Evolutionary conservation across 2,113 vertebrate genomes (phyloP), one percentile per base, ranked within the genome.

Genomic region (Australoheros scitulus): DNA sequence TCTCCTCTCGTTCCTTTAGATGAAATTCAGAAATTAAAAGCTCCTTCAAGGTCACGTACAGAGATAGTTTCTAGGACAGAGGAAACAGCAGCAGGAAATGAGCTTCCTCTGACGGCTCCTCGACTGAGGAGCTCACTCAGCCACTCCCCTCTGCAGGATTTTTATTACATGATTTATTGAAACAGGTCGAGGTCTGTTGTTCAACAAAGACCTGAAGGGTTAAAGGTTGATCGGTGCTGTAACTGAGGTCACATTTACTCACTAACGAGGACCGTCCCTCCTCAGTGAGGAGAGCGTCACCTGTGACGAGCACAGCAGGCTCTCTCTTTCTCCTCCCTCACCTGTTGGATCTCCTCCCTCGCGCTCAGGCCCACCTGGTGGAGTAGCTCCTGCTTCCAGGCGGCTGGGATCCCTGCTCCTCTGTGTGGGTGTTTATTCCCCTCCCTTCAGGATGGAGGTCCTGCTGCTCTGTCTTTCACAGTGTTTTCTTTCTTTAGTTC

Each of bases 1-100:
- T 29, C 41, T 50, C 24, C 65, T 50, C 22, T 70, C 24, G 18
- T 50, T 72, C 65, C 1, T 32, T 52, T 11, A 52, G 43, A 52
- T 47, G 43, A 26, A 72, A 13, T 52, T 72, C 50, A 20, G 15
- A 9, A 72, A 32, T 72, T 52, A 7, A 32, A 50, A 1, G 18
- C 2, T 52, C 17, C 65, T 32, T n/a, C 17, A 55, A 3, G 3
- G 8, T 0, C 20, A 17, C 10, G 0, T 3, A 0, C 65, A 32
- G 6, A 70, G 29, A 0, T 47, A 32, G 14, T 2, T 50, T 50
- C 47, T 22, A 5, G 43, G 43, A 32, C 68, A 72, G 26, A 32
- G 50, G 14, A 50, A 43, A 52, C 5, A 7, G 41, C 36, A 63
- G 36, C 36, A 11, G 32, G 61, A n/a, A 13, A 38, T 63, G 6